These are phyloP conservation scores for Macropodus opercularis DNA, from an alignment of 2,797 vertebrate genomes.

Conservation along the genomic window DNA sequence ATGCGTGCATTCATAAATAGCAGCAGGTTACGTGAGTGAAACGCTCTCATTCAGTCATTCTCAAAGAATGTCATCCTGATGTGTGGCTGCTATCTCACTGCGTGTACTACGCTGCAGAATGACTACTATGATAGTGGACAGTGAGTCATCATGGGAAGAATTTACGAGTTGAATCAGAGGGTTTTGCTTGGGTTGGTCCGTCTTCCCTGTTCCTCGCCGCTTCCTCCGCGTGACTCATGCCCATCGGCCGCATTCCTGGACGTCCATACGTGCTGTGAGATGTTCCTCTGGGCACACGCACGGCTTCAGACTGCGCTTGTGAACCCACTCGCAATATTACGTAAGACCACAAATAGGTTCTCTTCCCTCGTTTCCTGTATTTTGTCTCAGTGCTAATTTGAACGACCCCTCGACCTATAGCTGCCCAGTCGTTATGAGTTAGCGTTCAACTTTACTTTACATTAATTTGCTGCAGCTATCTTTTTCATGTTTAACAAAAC, in stretches of 20 bases:
- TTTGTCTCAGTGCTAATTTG: neutral
- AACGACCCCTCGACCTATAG: neutral
- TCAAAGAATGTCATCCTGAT: conserved; percentile 46
- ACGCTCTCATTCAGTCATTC: conserved; percentile 8
- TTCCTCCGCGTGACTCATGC: conserved; percentile 66
- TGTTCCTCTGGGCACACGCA: conserved; percentile 32
- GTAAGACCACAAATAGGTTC: neutral
- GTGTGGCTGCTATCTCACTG: conserved; percentile 39
- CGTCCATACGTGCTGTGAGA: conserved; percentile 53
- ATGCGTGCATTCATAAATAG: conserved; percentile 8
- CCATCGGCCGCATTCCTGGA: conserved; percentile 65
- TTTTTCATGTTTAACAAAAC: no score
- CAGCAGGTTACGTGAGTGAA: neutral
- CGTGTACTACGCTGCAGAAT: conserved; percentile 23
- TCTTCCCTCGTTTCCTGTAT: neutral
- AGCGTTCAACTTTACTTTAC: neutral
- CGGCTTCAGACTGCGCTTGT: conserved; percentile 16
- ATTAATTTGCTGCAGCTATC: neutral
- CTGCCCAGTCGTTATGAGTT: neutral
- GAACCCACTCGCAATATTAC: neutral
- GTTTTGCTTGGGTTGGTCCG: conserved; percentile 17
- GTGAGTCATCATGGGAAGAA: conserved; percentile 68
- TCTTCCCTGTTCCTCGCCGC: conserved; percentile 52
- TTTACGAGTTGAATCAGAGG: conserved; percentile 40
- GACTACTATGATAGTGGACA: conserved; percentile 42